Conservation (phyloP, 2,888 invertebrate species). For the Ichneumoninae sp. region DNA sequence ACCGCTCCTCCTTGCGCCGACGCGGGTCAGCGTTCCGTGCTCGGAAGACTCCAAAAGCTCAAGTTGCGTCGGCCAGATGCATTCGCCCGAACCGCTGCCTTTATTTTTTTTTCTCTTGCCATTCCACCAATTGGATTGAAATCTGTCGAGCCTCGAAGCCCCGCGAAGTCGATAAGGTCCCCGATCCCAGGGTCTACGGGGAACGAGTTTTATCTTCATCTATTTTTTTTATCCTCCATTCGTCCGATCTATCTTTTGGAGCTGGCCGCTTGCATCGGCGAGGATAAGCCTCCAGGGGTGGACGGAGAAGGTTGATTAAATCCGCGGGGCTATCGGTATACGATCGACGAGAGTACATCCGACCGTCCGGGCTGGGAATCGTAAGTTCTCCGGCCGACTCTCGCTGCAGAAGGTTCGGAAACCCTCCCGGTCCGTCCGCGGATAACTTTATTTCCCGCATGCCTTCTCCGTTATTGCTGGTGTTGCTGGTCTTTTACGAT, state of each 20-base stretch:
- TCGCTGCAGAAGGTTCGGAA: constrained; percentile 1
- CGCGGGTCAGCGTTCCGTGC: background rate
- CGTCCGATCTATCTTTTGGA: constrained; percentile 30
- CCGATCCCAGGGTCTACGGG: background rate
- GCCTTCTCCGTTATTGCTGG: constrained; percentile 15
- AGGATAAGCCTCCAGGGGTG: constrained; percentile 24
- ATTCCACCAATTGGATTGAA: constrained; percentile 31
- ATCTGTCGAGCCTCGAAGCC: background rate
- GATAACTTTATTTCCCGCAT: constrained; percentile 29
- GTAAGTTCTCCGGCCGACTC: constrained; percentile 44
- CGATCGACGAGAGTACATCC: constrained; percentile 39
- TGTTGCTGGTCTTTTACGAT: constrained; percentile 62
- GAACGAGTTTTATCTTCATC: constrained; percentile 32
- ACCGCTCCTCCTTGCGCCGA: background rate
- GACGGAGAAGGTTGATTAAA: constrained; percentile 42
- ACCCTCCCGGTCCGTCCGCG: background rate
- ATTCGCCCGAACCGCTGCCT: constrained; percentile 27
- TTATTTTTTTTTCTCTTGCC: constrained; percentile 7
- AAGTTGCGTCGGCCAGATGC: background rate
- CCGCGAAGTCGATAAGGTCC: constrained; percentile 41
- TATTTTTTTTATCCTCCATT: constrained; percentile 27
- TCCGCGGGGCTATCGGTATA: constrained; percentile 49
- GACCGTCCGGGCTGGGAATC: constrained; percentile 22
- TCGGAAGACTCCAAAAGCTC: background rate
- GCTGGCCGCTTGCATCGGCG: constrained; percentile 27